These are phyloP conservation scores for Nyctereutes procyonoides DNA, from an alignment of 2,113 vertebrate species.

Conservation along the genomic window DNA sequence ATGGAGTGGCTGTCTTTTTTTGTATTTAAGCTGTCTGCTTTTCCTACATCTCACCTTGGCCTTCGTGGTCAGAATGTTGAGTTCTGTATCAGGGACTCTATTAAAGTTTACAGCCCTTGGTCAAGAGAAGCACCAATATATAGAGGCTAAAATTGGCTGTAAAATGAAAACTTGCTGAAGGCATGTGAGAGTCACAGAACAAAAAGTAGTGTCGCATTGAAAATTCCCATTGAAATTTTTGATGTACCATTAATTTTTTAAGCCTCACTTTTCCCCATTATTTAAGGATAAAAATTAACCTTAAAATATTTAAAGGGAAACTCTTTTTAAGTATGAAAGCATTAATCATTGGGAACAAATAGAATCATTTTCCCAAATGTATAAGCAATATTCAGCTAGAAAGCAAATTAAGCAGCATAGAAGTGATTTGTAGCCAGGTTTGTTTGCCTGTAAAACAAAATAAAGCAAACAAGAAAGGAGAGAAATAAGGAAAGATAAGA, in stretches of 20 bases:
- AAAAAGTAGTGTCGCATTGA: slow-evolving; percentile 28
- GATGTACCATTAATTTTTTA: background rate
- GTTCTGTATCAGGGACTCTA: background rate
- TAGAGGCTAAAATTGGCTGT: slow-evolving; percentile 44
- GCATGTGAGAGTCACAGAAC: background rate
- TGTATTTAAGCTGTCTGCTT: background rate
- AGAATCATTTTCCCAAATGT: background rate
- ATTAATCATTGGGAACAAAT: background rate
- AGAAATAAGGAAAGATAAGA: background rate
- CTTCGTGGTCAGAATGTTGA: background rate
- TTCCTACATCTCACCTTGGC: slow-evolving; percentile 26
- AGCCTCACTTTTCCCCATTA: background rate
- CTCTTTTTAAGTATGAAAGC: background rate
- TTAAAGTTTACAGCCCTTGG: slow-evolving; percentile 53
- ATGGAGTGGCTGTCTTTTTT: background rate
- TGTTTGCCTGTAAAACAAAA: background rate
- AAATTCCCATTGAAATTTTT: background rate
- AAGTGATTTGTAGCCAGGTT: background rate
- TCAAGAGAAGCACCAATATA: background rate
- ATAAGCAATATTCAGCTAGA: background rate
- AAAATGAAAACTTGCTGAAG: slow-evolving; percentile 39
- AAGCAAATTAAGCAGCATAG: background rate
- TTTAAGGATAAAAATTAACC: background rate
- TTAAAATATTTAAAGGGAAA: background rate
- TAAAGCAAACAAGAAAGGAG: background rate